A percentile compares a stretch with the other conserved stretches of the same genome.
phyloP scores from a whole-genome alignment of 1,140 invertebrate species.

The Drosophila tani region DNA sequence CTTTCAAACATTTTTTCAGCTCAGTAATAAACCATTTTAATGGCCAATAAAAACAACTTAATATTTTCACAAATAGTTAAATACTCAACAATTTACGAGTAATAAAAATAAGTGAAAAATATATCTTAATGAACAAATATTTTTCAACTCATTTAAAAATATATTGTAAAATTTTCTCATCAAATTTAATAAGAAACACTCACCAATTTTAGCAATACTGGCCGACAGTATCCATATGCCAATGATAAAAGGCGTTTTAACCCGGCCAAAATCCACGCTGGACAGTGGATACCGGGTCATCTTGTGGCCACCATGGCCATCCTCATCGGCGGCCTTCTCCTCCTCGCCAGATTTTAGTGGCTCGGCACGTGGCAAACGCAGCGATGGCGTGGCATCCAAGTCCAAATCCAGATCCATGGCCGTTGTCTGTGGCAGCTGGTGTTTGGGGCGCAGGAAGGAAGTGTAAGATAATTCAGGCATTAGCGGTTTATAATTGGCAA shows the following conservation, averaged over 20 bases:
- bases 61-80: not conserved
- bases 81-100: not conserved
- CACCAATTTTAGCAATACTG: constrained; percentile 97
- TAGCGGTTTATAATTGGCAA: constrained; percentile 52
- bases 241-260: constrained; percentile 96
- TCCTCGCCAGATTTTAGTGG: constrained; percentile 25
- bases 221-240: constrained; percentile 97
- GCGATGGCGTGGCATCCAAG: not conserved
- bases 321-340: constrained; percentile 30
- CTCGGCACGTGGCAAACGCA: constrained; percentile 35
- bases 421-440: constrained; percentile 41
- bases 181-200: constrained; percentile 81
- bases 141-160: not conserved
- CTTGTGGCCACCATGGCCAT: constrained; percentile 37
- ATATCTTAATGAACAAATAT: not conserved
- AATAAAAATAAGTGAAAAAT: not conserved
- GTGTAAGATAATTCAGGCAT: constrained; percentile 23
- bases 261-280: constrained; percentile 93
- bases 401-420: constrained; percentile 9
- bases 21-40: not conserved
- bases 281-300: constrained; percentile 89
- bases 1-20: not conserved
- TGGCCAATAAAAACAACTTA: not conserved
- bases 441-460: constrained; percentile 10
- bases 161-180: not conserved